Conservation (phyloP, 2,797 vertebrate species). For the Luscinia luscinia region DNA sequence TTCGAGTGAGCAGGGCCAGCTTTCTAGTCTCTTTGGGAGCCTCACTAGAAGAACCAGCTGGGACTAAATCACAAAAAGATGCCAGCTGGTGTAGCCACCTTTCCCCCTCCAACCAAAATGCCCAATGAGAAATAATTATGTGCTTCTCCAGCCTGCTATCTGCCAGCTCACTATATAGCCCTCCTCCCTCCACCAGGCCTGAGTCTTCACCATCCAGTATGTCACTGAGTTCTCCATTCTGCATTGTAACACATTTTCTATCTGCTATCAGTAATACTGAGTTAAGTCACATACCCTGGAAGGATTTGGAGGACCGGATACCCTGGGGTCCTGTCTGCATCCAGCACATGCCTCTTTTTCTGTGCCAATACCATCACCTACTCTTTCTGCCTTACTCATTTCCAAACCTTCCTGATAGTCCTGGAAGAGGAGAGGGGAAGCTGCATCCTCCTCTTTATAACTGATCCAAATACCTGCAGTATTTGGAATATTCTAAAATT, state of each 20-base stretch:
- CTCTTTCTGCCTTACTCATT: not conserved
- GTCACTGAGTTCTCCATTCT: not conserved
- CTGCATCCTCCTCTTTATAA: not conserved
- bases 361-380: fast-evolving
- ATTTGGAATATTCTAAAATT: not conserved
- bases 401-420: not conserved
- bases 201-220: not conserved
- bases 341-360: not conserved
- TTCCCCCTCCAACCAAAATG: conserved; percentile 38
- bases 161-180: not conserved
- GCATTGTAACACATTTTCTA: not conserved
- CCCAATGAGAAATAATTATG: conserved; percentile 35
- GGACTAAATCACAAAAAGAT: conserved; percentile 52
- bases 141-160: not conserved
- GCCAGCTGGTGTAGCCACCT: conserved; percentile 58
- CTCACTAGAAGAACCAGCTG: conserved; percentile 55
- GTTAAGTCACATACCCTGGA: not conserved
- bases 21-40: conserved; percentile 49
- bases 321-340: not conserved
- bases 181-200: not conserved
- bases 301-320: not conserved
- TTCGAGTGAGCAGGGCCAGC: conserved; percentile 29
- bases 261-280: not conserved
- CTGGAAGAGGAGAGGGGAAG: not conserved
- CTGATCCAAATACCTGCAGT: not conserved